Base-by-base conservation (phyloP, 1,140 invertebrate species). In the Drosophila sturtevanti region DNA sequence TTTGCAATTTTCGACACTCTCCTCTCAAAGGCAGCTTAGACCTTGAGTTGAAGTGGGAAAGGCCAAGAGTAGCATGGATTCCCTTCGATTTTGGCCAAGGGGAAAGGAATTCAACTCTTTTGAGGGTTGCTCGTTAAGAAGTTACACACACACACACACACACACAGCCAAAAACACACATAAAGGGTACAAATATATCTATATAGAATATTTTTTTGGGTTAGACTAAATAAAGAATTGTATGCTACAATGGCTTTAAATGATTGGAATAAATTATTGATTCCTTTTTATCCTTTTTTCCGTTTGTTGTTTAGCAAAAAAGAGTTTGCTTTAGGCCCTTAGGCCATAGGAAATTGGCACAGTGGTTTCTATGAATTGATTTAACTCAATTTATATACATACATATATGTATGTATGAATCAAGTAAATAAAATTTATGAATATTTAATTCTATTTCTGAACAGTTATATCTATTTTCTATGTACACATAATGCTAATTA, bases 261-360 rank as follows among this genome's bases (percentile, higher is more conserved):
- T 68, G 78, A 86, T 87, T 77, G 55, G 67, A 69, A 81, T 72
- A 87, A 81, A 87, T 79, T 87, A 79, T 87, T 86, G 75, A 87
- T 81, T 81, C 72, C 63, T 3, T 35, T 56, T 35, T 55, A 7
- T 76, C 55, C 6, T 55, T 55, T 55, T 56, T 31, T 56, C 16
- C 9, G 54, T 34, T 58, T 38, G 65, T 71, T 70, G n/a, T 37
- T 63, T 44, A 21, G 41, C 35, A 56, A 54, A 14, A 41, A 44
- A 12, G 37, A 56, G 37, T 37, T 51, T 12, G 14, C 27, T 41
- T 31, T 34, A 16, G 52, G 22, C 12, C 41, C 61, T 37, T 1
- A 11, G 16, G 38, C 54, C 18, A 12, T 22, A 12, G 11, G 11
- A 24, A 37, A 12, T n/a, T 41, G 41, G 10, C 27, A 68, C 72